Base-by-base conservation (phyloP, 2,113 vertebrate species). In the Ciconia stormi region DNA sequence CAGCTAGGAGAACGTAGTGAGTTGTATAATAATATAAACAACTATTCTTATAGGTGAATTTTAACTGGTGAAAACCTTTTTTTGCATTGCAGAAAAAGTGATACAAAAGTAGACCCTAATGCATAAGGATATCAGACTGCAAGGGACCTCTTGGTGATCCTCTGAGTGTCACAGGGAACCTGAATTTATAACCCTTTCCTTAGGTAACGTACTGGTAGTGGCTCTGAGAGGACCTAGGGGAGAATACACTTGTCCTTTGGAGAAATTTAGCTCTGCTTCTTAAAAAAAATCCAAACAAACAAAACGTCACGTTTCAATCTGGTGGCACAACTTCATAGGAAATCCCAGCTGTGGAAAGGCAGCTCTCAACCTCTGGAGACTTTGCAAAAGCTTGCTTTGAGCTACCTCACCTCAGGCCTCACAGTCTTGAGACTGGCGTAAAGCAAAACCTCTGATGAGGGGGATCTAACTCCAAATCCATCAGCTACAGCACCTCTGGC, bases 211-310 rank as follows among this genome's bases (percentile, higher is more conserved):
- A 53, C 27, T 86, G 17, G 25, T 27, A 42, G 7, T n/a, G 73
- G 8, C 6, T 58, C 38, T 67, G 38, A 92, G 55, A 66, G 9
- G 19, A 63, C 17, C 18, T 44, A 50, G 29, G 1, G 6, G 56
- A 81, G 6, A 9, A 32, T 30, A 63, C 5, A 20, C 1, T 8
- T 71, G 16, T 81, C 25, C 32, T 84, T 84, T 65, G 34, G 34
- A 72, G 58, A 49, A 70, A 56, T 78, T 89, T 77, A 80, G 5
- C 23, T 87, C 25, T 72, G 8, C 27, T 87, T 76, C 69, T 85
- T 56, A 44, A 80, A 95, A 87, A 59, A 38, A 40, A 46, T 25
- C 19, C 30, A 89, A 89, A 73, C 42, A 87, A 94, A 63, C 42
- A 84, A 74, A 91, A 26, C 1, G 1, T 14, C 11, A 40, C 23